Percentiles rank a stretch among this genome's conserved stretches.
These are phyloP conservation scores for Antigone vipio DNA, from an alignment of 2,113 vertebrate species.

Conservation along the genomic window DNA sequence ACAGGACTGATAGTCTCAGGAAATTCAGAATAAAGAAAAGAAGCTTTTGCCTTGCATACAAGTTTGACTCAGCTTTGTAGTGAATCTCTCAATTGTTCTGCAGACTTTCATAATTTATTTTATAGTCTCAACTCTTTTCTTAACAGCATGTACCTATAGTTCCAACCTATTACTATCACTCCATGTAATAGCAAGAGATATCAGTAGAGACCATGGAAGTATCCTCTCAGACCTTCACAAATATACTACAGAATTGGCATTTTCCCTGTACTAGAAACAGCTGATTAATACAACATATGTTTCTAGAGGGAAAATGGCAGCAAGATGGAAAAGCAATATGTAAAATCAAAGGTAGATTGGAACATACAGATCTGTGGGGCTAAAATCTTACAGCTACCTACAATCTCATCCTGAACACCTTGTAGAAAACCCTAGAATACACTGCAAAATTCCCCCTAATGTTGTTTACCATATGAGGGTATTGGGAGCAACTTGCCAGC, in stretches of 20 bases:
- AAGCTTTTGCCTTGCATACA: background rate
- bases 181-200: background rate
- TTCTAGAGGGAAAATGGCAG: background rate
- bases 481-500: background rate
- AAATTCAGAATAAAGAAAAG: background rate
- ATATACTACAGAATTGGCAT: background rate
- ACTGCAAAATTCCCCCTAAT: background rate
- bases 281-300: background rate
- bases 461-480: fast-evolving
- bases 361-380: background rate
- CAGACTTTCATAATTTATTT: background rate
- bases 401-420: background rate
- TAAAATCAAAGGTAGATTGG: background rate
- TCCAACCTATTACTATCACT: background rate
- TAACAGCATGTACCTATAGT: background rate
- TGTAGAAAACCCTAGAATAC: background rate
- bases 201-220: background rate
- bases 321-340: background rate
- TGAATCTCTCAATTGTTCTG: background rate
- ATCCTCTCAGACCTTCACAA: background rate
- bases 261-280: background rate
- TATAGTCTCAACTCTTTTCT: background rate
- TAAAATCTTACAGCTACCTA: background rate
- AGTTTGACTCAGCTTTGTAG: background rate
- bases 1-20: background rate